phyloP scores from a whole-genome alignment of 2,113 vertebrate genomes.

The Chlorocebus sabaeus region DNA sequence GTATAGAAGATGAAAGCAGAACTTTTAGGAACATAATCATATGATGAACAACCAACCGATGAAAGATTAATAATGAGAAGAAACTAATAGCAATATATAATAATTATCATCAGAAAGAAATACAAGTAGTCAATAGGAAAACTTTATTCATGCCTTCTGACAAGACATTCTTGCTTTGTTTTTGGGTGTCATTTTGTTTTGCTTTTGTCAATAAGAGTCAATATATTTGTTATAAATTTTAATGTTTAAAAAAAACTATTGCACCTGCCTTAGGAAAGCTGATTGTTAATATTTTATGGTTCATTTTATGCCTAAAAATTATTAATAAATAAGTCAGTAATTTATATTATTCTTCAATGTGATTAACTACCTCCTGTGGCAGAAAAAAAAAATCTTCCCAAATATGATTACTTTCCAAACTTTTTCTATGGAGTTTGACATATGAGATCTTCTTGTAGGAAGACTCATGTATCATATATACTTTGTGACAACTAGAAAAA shows the following conservation, averaged over 20 bases:
- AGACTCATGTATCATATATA: not conserved
- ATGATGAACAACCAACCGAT: slow-evolving; percentile 8
- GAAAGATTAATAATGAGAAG: not conserved
- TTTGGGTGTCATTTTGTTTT: not conserved
- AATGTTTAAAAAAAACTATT: not conserved
- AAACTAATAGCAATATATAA: not conserved
- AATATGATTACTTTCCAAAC: not conserved
- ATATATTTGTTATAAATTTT: not conserved
- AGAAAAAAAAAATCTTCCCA: not conserved
- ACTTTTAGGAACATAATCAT: not conserved
- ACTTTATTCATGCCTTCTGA: not conserved
- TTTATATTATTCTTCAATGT: slow-evolving; percentile 12
- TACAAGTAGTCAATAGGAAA: not conserved
- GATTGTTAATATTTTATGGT: not conserved
- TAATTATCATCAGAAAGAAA: not conserved
- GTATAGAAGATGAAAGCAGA: not conserved
- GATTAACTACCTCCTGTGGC: not conserved
- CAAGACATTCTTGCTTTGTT: not conserved
- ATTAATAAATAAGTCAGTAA: not conserved
- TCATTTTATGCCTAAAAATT: slow-evolving; percentile 4
- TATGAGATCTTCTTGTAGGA: not conserved
- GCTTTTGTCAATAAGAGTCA: not conserved
- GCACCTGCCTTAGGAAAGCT: not conserved
- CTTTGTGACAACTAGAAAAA: not conserved
- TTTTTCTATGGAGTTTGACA: not conserved